These are phyloP conservation scores for Monoplex corrugatus DNA, from an alignment of 2,888 invertebrate species.

Conservation along the genomic window DNA sequence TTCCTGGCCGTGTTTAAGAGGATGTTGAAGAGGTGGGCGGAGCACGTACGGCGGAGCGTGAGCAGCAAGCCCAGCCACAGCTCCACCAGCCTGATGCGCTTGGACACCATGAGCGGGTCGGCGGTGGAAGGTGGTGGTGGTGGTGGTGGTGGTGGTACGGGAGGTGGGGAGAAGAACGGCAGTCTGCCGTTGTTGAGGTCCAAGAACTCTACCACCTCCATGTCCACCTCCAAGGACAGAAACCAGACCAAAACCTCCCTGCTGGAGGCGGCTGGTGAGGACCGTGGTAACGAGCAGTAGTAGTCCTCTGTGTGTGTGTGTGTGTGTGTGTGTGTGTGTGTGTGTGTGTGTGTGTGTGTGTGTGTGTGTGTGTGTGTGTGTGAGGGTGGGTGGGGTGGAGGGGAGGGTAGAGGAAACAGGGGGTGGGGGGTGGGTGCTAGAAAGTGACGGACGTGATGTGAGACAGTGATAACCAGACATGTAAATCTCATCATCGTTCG, in stretches of 20 bases:
- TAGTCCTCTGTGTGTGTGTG: too few relatives aligned
- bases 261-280: too few relatives aligned
- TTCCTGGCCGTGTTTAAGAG: constrained; percentile 61
- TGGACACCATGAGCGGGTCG: constrained; percentile 17
- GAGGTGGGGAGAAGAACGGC: constrained; percentile 15
- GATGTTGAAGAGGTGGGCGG: constrained; percentile 46
- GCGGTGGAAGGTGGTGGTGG: not conserved
- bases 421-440: too few relatives aligned
- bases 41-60: constrained; percentile 31
- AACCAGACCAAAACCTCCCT: not conserved
- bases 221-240: not conserved
- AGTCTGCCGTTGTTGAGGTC: not conserved
- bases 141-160: not conserved
- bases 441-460: too few relatives aligned
- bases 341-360: constrained; percentile 1
- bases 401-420: too few relatives aligned
- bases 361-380: constrained; percentile 1
- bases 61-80: constrained; percentile 5
- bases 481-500: too few relatives aligned
- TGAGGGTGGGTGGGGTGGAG: too few relatives aligned
- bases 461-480: too few relatives aligned
- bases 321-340: constrained; percentile 1
- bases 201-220: not conserved
- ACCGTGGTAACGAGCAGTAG: too few relatives aligned
- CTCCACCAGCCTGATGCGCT: constrained; percentile 24